phyloP scores from a whole-genome alignment of 2,797 vertebrate genomes.

The Acanthornis magna region DNA sequence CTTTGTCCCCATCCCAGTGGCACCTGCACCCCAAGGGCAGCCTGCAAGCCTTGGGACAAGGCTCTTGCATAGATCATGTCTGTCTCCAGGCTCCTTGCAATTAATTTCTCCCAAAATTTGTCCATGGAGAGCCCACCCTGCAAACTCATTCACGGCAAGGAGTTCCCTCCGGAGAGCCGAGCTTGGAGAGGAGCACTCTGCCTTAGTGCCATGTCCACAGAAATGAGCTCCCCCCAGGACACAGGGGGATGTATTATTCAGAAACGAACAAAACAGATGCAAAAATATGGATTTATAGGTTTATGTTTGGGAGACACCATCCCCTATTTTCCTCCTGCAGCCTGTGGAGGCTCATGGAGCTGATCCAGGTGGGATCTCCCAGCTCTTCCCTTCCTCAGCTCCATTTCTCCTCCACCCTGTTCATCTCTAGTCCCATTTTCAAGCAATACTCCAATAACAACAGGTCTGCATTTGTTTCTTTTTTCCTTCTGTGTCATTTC shows the following conservation, averaged over 20 bases:
- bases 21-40: not conserved
- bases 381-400: not conserved
- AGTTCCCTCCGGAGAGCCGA: accelerated
- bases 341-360: accelerated
- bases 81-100: not conserved
- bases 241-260: not conserved
- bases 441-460: not conserved
- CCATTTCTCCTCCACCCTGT: not conserved
- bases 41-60: not conserved
- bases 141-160: not conserved
- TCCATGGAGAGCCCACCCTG: not conserved
- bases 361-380: accelerated
- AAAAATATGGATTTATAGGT: not conserved
- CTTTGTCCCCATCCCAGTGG: not conserved
- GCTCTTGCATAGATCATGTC: not conserved
- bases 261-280: not conserved
- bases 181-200: not conserved
- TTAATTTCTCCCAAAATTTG: accelerated
- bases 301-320: not conserved
- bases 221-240: not conserved
- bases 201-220: not conserved
- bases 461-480: slow-evolving; percentile 24
- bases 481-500: slow-evolving; percentile 35
- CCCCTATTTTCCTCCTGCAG: accelerated
- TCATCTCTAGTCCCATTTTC: not conserved